Percentiles rank a stretch among this genome's conserved stretches.
Conservation (phyloP, 2,113 vertebrate species). For the Pterophyllum scalare region DNA sequence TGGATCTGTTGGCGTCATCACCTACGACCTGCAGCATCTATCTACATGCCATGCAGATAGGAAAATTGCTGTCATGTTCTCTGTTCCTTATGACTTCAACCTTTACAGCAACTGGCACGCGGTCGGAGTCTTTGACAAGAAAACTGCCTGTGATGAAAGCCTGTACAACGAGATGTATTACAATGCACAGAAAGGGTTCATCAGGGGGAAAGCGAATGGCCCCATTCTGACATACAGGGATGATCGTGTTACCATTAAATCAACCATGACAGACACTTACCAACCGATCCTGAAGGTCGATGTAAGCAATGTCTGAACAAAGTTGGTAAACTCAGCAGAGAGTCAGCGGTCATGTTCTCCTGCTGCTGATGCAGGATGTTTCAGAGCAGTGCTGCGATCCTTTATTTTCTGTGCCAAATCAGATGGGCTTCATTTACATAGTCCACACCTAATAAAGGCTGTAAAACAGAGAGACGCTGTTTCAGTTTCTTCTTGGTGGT, state of each 20-base stretch:
- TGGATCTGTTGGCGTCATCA: neutral
- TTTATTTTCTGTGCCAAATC: too few relatives aligned
- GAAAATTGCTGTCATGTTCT: neutral
- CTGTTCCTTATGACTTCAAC: neutral
- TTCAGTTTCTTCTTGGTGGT: too few relatives aligned
- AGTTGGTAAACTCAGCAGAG: too few relatives aligned
- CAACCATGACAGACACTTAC: neutral
- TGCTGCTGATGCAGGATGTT: too few relatives aligned
- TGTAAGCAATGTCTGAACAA: too few relatives aligned
- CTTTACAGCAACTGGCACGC: neutral
- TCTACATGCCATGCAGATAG: fast-evolving
- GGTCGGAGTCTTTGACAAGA: neutral
- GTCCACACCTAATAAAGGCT: too few relatives aligned
- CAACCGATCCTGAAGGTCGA: neutral
- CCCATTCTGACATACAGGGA: neutral
- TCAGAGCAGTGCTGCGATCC: too few relatives aligned
- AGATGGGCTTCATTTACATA: too few relatives aligned
- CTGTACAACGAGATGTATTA: neutral
- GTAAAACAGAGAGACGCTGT: too few relatives aligned
- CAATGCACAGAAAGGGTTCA: neutral
- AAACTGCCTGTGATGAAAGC: too few relatives aligned
- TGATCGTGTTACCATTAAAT: neutral
- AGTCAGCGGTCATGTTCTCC: too few relatives aligned
- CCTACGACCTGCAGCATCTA: neutral
- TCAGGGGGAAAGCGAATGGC: neutral